These are phyloP conservation scores for Leptonema lineaticorne DNA, from an alignment of 1,140 invertebrate species.

Conservation along the genomic window DNA sequence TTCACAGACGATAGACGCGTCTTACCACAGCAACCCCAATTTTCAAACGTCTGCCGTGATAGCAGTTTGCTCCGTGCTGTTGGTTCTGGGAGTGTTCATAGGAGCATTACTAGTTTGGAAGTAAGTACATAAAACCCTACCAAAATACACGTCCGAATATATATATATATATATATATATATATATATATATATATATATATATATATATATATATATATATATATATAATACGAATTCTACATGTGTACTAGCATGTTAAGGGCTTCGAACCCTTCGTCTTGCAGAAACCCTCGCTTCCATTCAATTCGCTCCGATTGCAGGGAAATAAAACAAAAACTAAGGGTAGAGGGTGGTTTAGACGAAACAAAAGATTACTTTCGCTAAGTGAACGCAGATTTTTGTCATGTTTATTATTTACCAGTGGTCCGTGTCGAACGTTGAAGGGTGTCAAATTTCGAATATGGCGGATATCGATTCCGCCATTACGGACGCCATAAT, in stretches of 20 bases:
- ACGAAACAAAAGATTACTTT: too few relatives aligned
- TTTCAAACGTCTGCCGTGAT: conserved; percentile 76
- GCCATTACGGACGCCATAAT: too few relatives aligned
- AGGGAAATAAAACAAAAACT: conserved; percentile 3
- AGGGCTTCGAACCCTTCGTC: not conserved
- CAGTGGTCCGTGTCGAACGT: too few relatives aligned
- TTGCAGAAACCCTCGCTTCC: not conserved
- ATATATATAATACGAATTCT: not conserved
- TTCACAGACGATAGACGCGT: conserved; percentile 74
- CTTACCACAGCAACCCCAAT: conserved; percentile 74
- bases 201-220: conserved; percentile 6
- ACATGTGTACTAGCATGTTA: not conserved
- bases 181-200: not conserved
- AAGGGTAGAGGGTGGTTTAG: too few relatives aligned
- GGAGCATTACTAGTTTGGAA: conserved; percentile 77
- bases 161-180: conserved; percentile 6
- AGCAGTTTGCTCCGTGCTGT: conserved; percentile 70
- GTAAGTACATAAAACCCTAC: conserved; percentile 70
- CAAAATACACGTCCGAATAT: not conserved
- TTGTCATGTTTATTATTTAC: too few relatives aligned
- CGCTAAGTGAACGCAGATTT: too few relatives aligned
- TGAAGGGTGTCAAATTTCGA: too few relatives aligned
- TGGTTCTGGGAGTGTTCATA: conserved; percentile 70
- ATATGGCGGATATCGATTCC: too few relatives aligned
- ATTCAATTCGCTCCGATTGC: conserved; percentile 7